phyloP scores from a whole-genome alignment of 1,140 invertebrate genomes.

The Orius insidiosus region DNA sequence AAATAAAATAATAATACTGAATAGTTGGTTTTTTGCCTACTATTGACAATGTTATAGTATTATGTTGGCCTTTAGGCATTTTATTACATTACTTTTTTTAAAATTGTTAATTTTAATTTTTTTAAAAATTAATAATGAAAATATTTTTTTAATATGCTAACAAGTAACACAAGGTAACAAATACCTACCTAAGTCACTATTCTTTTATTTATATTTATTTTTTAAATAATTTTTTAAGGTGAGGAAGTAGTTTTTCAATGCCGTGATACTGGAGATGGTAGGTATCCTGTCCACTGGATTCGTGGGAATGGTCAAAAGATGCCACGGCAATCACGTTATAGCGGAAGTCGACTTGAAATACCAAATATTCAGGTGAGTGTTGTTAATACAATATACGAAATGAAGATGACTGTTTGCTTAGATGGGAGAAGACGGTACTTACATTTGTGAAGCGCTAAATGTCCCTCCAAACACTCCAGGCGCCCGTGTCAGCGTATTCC shows the following conservation, averaged over 20 bases:
- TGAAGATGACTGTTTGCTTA: slow-evolving; percentile 21
- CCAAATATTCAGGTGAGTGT: slow-evolving; percentile 50
- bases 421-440: slow-evolving; percentile 54
- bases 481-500: slow-evolving; percentile 37
- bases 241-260: slow-evolving; percentile 83
- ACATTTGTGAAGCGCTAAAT: slow-evolving; percentile 62
- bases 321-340: slow-evolving; percentile 49
- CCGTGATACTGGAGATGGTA: slow-evolving; percentile 62
- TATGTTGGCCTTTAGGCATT: too few species aligned
- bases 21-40: too few species aligned
- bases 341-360: slow-evolving; percentile 60
- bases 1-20: too few species aligned
- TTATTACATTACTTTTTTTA: too few species aligned
- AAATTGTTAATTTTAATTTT: too few species aligned
- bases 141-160: too few species aligned
- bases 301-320: slow-evolving; percentile 48
- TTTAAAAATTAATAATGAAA: too few species aligned
- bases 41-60: too few species aligned
- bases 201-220: background rate
- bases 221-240: slow-evolving; percentile 35
- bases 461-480: slow-evolving; percentile 36
- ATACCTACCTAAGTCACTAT: too few species aligned
- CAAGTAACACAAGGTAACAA: too few species aligned
- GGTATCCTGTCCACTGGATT: slow-evolving; percentile 58
- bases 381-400: background rate